phyloP scores from a whole-genome alignment of 2,888 invertebrate species.

The Drosophila seclusa region DNA sequence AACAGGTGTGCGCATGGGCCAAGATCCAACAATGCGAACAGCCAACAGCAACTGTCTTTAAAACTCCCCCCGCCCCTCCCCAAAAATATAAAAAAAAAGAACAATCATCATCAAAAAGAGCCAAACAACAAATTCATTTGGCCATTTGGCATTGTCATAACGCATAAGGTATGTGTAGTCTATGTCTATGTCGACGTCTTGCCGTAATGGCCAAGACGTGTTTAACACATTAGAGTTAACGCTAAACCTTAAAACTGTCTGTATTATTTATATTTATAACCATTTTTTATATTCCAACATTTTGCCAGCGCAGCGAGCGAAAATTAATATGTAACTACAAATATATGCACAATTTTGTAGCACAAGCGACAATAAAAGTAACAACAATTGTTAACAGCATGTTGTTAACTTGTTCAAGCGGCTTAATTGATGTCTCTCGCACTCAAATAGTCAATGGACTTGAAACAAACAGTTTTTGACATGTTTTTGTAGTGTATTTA shows the following conservation, averaged over 20 bases:
- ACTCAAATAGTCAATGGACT: slow-evolving; percentile 22
- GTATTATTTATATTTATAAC: slow-evolving; percentile 54
- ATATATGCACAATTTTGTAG: slow-evolving; percentile 47
- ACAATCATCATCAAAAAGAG: slow-evolving; percentile 40
- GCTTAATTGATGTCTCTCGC: slow-evolving; percentile 34
- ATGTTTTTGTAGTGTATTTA: too few relatives aligned
- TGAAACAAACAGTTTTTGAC: not conserved
- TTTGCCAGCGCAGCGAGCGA: slow-evolving; percentile 35
- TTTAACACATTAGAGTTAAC: slow-evolving; percentile 74
- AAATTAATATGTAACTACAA: slow-evolving; percentile 54
- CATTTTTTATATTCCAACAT: slow-evolving; percentile 54
- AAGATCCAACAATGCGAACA: slow-evolving; percentile 39
- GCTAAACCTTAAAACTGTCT: slow-evolving; percentile 60
- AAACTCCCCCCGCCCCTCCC: slow-evolving; percentile 21
- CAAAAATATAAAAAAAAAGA: slow-evolving; percentile 38
- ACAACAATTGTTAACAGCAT: slow-evolving; percentile 66
- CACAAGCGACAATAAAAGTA: slow-evolving; percentile 43
- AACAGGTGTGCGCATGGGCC: slow-evolving; percentile 75
- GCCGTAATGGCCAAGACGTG: slow-evolving; percentile 76
- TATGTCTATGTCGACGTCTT: not conserved
- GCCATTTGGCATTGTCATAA: slow-evolving; percentile 71
- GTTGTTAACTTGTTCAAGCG: slow-evolving; percentile 35
- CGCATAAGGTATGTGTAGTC: slow-evolving; percentile 68
- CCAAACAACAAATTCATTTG: slow-evolving; percentile 45
- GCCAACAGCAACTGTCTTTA: slow-evolving; percentile 35